Conservation (phyloP, 2,113 vertebrate genomes). For the Leptobrachium leishanense region DNA sequence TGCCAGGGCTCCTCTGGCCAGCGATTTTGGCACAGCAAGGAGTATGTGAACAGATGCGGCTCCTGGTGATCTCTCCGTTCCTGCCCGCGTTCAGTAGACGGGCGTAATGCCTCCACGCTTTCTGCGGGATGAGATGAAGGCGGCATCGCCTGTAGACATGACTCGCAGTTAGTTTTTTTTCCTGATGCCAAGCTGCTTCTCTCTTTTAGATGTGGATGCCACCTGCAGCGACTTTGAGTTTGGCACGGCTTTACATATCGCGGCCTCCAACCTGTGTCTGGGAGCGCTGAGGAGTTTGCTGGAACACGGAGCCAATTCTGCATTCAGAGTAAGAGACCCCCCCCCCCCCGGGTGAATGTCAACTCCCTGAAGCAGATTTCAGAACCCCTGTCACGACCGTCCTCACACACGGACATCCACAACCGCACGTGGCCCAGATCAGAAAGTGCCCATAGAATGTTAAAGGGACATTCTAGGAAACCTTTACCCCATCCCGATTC, state of each 20-base stretch:
- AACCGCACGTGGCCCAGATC: too few species aligned
- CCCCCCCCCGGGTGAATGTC: too few species aligned
- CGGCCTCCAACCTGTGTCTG: conserved; percentile 89
- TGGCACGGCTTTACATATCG: conserved; percentile 93
- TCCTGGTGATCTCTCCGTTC: background rate
- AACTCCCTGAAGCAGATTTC: too few species aligned
- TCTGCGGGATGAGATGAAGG: conserved; percentile 3
- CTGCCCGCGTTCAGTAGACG: background rate
- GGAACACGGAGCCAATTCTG: conserved; percentile 91
- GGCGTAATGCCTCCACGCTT: conserved; percentile 5
- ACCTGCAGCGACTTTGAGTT: conserved; percentile 98
- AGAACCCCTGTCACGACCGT: too few species aligned
- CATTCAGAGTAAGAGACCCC: conserved; percentile 82
- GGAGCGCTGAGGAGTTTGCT: conserved; percentile 86
- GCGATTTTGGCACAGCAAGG: background rate
- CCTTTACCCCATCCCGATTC: too few species aligned
- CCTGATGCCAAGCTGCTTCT: background rate
- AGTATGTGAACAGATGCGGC: background rate
- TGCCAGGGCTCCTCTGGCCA: too few species aligned
- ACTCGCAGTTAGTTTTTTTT: background rate
- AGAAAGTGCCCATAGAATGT: too few species aligned
- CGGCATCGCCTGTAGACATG: background rate
- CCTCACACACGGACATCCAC: too few species aligned
- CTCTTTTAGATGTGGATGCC: conserved; percentile 86
- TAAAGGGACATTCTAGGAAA: too few species aligned